Evolutionary conservation across 2,888 invertebrate genomes (phyloP).

Genomic region (Lithophane ornitopus): DNA sequence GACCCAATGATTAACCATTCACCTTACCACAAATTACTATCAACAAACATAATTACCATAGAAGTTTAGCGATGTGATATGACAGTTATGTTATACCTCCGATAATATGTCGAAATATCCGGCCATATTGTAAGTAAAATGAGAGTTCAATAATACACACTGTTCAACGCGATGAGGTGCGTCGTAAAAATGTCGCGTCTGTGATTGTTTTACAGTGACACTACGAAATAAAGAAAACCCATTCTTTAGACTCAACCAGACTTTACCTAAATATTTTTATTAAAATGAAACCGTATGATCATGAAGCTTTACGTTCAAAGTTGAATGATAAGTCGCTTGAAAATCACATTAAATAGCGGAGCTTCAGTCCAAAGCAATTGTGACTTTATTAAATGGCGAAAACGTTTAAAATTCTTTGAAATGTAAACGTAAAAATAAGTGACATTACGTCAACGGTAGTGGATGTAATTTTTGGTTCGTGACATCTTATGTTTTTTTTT

Average conservation of each 20-base stretch:
- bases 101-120: conserved; percentile 65
- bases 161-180: conserved; percentile 53
- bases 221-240: conserved; percentile 54
- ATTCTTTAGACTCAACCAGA: conserved; percentile 31
- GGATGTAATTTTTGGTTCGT: conserved; percentile 11
- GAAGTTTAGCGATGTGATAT: conserved; percentile 58
- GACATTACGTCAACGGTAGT: conserved; percentile 8
- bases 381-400: conserved; percentile 13
- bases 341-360: not conserved
- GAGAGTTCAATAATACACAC: conserved; percentile 69
- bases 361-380: conserved; percentile 22
- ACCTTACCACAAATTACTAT: conserved; percentile 64
- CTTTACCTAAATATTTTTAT: not conserved
- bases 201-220: conserved; percentile 32
- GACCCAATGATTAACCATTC: conserved; percentile 61
- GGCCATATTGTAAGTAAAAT: conserved; percentile 67
- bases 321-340: conserved; percentile 13
- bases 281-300: conserved; percentile 18
- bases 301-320: conserved; percentile 37
- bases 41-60: conserved; percentile 51
- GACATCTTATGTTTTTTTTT: conserved; percentile 17
- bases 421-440: conserved; percentile 31
- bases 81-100: conserved; percentile 50
- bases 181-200: conserved; percentile 31
- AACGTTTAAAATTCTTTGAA: conserved; percentile 37